Evolutionary conservation across 2,888 invertebrate genomes (phyloP), one percentile per base, ranked within the genome.

Genomic region (Epinotia demarniana): DNA sequence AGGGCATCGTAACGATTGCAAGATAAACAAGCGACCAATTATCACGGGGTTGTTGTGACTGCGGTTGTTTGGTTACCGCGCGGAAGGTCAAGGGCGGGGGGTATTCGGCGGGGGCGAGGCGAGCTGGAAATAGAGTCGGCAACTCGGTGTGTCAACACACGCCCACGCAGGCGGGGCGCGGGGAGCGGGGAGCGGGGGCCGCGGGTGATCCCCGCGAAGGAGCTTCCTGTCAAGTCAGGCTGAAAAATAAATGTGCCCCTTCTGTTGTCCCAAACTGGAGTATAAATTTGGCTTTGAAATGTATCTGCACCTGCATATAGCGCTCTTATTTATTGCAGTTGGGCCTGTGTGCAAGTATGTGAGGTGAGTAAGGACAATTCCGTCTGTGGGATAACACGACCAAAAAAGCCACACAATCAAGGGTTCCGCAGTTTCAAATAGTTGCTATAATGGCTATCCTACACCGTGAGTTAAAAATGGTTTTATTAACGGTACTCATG

Each of bases 111-210:
- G 81, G 80, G 79, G 90, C 88, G 90, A 82, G 85, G 86, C 87
- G 81, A 81, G 80, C 84, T 84, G 85, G 85, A 92, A 93, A 93
- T 93, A 93, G 92, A 89, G 87, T 80, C 85, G 82, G 87, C 89
- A 85, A 86, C 88, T 88, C 87, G 87, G 93, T 92, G 91, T 92
- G 92, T 93, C 93, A 93, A 93, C 93, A 93, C 87, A 92, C 93
- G 92, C 92, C 92, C 87, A 92, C 93, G 91, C 85, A 82, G 83
- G 8, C 46, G 16, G 46, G 63, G 6, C 4, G 19, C 19, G 19
- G 46, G 23, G 62, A 8, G 18, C 33, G 66, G 75, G 39, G 73
- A 63, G 70, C 64, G 67, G 73, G 33, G 72, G 1, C 75, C 67
- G 67, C 13, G 53, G 75, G 73, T 77, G 58, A 72, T 60, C 27